These are phyloP conservation scores for Tetramorium alpestre DNA, from an alignment of 1,140 invertebrate species.

Conservation along the genomic window DNA sequence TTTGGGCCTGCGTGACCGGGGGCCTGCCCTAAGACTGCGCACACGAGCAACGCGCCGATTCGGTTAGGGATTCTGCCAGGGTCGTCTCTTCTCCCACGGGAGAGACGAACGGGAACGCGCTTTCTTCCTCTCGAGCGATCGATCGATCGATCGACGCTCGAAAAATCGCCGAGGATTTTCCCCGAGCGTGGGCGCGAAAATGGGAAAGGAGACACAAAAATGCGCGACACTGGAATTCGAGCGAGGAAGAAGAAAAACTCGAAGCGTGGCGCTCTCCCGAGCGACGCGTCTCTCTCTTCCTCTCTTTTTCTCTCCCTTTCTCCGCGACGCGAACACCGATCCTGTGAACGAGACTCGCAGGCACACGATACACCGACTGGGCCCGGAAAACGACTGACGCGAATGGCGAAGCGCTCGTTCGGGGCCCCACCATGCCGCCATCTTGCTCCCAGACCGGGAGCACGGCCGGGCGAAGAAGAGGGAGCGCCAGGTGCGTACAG, in stretches of 20 bases:
- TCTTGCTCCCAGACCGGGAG: slow-evolving; percentile 72
- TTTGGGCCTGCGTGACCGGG: not conserved
- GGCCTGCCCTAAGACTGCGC: not conserved
- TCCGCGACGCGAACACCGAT: not conserved
- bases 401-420: slow-evolving; percentile 71
- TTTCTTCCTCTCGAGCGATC: not conserved
- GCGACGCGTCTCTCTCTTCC: slow-evolving; percentile 25
- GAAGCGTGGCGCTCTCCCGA: not conserved
- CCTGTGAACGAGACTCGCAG: not conserved
- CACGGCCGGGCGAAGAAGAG: slow-evolving; percentile 19
- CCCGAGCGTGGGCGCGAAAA: not conserved
- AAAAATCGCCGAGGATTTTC: not conserved
- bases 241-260: not conserved
- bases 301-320: slow-evolving; percentile 4
- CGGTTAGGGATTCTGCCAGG: not conserved
- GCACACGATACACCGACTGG: slow-evolving; percentile 80
- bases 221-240: not conserved
- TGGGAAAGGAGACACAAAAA: not conserved
- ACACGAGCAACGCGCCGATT: not conserved
- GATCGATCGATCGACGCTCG: not conserved
- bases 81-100: not conserved
- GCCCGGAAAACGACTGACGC: slow-evolving; percentile 82
- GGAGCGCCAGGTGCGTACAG: slow-evolving; percentile 64
- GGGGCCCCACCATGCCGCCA: slow-evolving; percentile 81
- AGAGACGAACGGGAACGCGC: slow-evolving; percentile 15